These are phyloP conservation scores for Drosophila paranaensis DNA, from an alignment of 2,888 invertebrate genomes.

Conservation along the genomic window DNA sequence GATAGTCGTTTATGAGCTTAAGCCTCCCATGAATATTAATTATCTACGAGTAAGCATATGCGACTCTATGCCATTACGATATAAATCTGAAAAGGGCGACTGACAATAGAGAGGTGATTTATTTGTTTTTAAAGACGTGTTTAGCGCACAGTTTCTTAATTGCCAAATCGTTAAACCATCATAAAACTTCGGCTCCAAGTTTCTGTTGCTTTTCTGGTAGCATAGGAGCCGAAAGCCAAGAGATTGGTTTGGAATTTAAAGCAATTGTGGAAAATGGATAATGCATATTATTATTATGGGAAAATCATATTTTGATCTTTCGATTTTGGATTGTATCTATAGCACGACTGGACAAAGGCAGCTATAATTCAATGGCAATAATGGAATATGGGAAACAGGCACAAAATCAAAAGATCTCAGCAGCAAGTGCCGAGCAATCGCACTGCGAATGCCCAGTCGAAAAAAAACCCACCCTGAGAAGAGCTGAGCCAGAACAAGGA, in stretches of 20 bases:
- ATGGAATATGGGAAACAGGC: constrained; percentile 52
- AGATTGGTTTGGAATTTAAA: constrained; percentile 24
- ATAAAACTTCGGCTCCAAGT: constrained; percentile 26
- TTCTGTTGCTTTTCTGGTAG: constrained; percentile 1
- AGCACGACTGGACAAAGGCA: constrained; percentile 19
- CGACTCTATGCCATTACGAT: constrained; percentile 4
- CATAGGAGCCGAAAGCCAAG: constrained; percentile 14
- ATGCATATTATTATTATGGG: not conserved
- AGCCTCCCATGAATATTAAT: constrained; percentile 65
- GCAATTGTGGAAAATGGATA: not conserved
- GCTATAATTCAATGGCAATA: constrained; percentile 38
- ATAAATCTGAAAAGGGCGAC: constrained; percentile 30
- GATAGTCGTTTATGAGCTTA: constrained; percentile 60
- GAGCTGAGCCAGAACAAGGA: constrained; percentile 25
- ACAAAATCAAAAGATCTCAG: constrained; percentile 29
- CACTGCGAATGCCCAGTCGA: constrained; percentile 18
- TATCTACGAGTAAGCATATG: constrained; percentile 6
- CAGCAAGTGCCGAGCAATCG: constrained; percentile 44
- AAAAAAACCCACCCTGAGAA: constrained; percentile 45
- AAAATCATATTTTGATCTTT: not conserved
- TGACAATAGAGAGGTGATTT: constrained; percentile 65
- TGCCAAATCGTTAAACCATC: constrained; percentile 63
- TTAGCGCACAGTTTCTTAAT: constrained; percentile 63
- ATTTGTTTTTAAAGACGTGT: constrained; percentile 76
- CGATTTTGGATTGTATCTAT: constrained; percentile 2